Evolutionary conservation across 2,888 invertebrate species (phyloP).

Genomic region (Chalcis sispes): DNA sequence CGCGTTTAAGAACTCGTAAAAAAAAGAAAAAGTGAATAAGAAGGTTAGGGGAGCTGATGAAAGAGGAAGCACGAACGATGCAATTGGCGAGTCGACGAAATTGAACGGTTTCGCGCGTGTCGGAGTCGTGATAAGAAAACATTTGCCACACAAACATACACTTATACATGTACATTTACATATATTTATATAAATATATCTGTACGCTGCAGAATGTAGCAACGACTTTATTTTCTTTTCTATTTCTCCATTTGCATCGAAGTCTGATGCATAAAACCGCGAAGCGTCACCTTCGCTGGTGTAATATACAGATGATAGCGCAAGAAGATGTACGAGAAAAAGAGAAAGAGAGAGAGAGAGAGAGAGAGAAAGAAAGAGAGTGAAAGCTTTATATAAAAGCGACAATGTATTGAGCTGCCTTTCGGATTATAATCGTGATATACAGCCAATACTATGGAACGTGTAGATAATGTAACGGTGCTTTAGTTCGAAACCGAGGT

Average conservation of each 20-base stretch:
- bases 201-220: neutral
- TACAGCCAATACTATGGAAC: constrained; percentile 68
- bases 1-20: too few relatives aligned
- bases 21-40: neutral
- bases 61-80: too few relatives aligned
- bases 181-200: too few relatives aligned
- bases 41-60: neutral
- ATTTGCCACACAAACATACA: too few relatives aligned
- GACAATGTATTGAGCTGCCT: constrained; percentile 24
- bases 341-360: neutral
- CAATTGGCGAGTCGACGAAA: neutral
- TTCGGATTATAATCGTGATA: constrained; percentile 69
- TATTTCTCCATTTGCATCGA: neutral
- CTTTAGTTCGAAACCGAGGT: neutral
- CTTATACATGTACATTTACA: too few relatives aligned
- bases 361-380: neutral
- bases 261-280: constrained; percentile 28
- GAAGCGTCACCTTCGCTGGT: too few relatives aligned
- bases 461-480: constrained; percentile 58
- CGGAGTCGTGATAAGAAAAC: constrained; percentile 14
- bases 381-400: constrained; percentile 28
- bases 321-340: neutral
- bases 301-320: too few relatives aligned
- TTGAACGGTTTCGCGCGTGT: neutral
- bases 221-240: neutral